Percentiles rank a stretch among this genome's conserved stretches.
These are phyloP conservation scores for Notothenia coriiceps DNA, from an alignment of 2,113 vertebrate genomes.

Conservation along the genomic window DNA sequence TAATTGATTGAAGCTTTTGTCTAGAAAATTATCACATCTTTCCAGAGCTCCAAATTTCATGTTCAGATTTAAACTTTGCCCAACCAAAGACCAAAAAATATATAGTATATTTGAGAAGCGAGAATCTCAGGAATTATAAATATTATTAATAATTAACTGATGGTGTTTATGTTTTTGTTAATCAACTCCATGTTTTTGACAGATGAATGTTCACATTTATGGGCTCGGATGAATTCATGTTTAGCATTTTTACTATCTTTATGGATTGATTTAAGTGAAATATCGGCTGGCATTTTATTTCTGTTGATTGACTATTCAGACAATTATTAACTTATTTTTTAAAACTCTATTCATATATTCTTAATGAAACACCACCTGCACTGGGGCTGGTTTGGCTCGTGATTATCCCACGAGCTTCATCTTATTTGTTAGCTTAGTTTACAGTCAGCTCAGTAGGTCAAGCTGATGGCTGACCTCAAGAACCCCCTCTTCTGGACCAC, in stretches of 20 bases:
- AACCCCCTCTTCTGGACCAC: not conserved
- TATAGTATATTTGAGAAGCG: not conserved
- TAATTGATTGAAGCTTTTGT: not conserved
- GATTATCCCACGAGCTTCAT: not conserved
- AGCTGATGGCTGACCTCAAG: not conserved
- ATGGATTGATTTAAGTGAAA: not conserved
- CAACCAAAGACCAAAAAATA: not conserved
- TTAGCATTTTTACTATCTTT: not conserved
- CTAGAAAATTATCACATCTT: not conserved
- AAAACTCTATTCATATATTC: not conserved
- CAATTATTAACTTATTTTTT: not conserved
- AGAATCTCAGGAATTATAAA: not conserved
- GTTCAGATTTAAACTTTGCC: too few relatives aligned
- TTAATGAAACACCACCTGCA: not conserved
- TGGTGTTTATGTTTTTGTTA: not conserved
- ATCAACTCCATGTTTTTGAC: too few relatives aligned
- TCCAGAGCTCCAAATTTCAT: too few relatives aligned
- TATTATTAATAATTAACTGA: not conserved
- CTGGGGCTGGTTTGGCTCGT: not conserved
- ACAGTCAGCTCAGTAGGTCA: not conserved
- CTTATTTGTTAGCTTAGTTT: not conserved
- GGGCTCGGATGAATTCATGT: not conserved
- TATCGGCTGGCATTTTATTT: not conserved
- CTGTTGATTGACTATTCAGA: not conserved
- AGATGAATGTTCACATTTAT: too few relatives aligned